Base-by-base conservation (phyloP, 2,888 invertebrate genomes). In the Ctena decussata region DNA sequence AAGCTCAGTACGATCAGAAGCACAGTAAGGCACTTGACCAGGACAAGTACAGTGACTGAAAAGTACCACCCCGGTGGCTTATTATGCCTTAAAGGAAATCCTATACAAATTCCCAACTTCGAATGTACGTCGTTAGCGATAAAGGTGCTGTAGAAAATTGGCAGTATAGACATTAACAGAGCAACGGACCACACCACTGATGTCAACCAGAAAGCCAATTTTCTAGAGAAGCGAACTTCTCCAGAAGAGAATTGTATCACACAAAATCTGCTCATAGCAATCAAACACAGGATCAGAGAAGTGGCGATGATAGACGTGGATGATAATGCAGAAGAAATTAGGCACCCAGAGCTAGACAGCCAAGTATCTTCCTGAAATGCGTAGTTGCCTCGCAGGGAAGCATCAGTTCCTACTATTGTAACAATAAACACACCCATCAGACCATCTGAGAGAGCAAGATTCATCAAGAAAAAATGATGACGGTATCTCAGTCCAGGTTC, bases 231-330 rank as follows among this genome's bases (percentile, higher is more conserved):
- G 18, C 80, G 81, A 37, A 81, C 37, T 30, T 79, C 76, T 1
- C 87, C 96, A 73, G 97, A 95, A 18, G 97, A 97, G 85, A 96
- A 96, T 27, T 97, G 96, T 37, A 97, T 97, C 0, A 97, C 97
- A 87, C 97, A 96, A 90, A 97, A 96, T n/a, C 97, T 96, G 93
- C 97, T 97, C 95, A 97, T 96, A 0, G 97, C 97, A 80, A 97
- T 97, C 82, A 97, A 90, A 0, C 96, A 96, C n/a, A 97, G 95
- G 70, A 97, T 96, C 83, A 97, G 93, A 0, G 97, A 97, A 0
- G 97, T 97, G 5, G 97, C 96, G 93, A 97, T 97, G 81, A 97
- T 97, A 81, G 97, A 97, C 30, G 90, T 8, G 0, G 90, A 87
- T 0, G 91, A 78, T 21, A 92, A 37, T 27, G 83, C 79, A 2